A percentile compares a stretch with the other conserved stretches of the same genome.
phyloP scores from a whole-genome alignment of 2,797 vertebrate genomes.

The Stomatorhinus walkeri region DNA sequence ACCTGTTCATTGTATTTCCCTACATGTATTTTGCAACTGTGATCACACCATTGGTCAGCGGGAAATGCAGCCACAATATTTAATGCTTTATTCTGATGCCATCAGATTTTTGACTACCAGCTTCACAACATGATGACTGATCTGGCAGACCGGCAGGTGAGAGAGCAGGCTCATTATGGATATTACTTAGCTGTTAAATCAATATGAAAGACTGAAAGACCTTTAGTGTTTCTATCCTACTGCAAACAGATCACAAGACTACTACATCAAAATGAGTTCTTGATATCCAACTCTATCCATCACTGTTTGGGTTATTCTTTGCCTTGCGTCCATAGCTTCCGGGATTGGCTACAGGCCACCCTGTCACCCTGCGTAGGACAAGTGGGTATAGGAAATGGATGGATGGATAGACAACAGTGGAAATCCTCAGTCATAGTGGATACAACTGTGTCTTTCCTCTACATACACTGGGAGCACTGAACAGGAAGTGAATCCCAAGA shows the following conservation, averaged over 20 bases:
- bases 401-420: neutral
- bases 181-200: neutral
- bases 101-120: neutral
- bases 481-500: neutral
- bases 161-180: neutral
- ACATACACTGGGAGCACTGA: neutral
- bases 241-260: neutral
- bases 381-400: neutral
- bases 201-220: neutral
- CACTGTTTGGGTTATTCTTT: neutral
- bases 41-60: neutral
- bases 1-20: neutral
- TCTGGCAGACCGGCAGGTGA: neutral
- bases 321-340: neutral
- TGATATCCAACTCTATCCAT: neutral
- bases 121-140: neutral
- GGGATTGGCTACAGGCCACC: neutral
- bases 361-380: neutral
- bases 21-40: neutral
- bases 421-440: neutral
- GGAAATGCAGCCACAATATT: neutral
- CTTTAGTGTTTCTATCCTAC: neutral
- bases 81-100: neutral
- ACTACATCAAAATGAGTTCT: neutral
- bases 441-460: neutral